phyloP scores from a whole-genome alignment of 2,797 vertebrate genomes.

The Bovichtus variegatus region DNA sequence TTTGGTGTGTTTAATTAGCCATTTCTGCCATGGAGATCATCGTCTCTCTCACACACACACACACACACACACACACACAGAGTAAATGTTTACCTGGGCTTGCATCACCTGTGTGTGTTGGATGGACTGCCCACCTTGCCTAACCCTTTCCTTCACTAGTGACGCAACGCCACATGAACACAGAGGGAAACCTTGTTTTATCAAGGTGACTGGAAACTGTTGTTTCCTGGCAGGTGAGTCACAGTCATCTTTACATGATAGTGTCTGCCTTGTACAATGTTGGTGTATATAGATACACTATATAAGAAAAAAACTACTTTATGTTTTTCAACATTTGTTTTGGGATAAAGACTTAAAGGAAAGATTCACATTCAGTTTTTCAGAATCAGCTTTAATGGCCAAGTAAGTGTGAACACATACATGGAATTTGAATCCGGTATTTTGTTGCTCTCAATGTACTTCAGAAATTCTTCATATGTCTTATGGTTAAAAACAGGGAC shows the following conservation, averaged over 20 bases:
- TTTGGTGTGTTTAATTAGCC: constrained; percentile 18
- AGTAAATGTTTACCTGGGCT: constrained; percentile 55
- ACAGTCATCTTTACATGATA: neutral
- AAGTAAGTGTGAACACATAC: no score
- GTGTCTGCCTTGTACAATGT: neutral
- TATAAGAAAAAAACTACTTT: neutral
- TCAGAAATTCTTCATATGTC: no score
- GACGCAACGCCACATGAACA: constrained; percentile 10
- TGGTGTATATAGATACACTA: no score
- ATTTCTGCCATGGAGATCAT: constrained; percentile 3
- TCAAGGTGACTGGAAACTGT: constrained; percentile 1
- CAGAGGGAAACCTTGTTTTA: constrained; percentile 24
- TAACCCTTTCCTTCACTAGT: constrained; percentile 41
- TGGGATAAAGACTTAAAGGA: no score
- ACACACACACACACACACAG: neutral
- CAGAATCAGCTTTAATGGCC: no score
- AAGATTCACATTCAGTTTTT: no score
- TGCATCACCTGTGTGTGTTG: constrained; percentile 55
- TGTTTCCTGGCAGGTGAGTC: constrained; percentile 21
- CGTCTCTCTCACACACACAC: neutral
- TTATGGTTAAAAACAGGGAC: no score
- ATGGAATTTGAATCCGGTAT: no score
- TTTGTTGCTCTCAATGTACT: no score
- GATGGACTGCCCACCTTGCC: constrained; percentile 42
- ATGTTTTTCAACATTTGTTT: neutral